Percentiles rank a stretch among this genome's conserved stretches.
Evolutionary conservation across 2,797 vertebrate species (phyloP).

Genomic region (Pseudopleuronectes americanus): DNA sequence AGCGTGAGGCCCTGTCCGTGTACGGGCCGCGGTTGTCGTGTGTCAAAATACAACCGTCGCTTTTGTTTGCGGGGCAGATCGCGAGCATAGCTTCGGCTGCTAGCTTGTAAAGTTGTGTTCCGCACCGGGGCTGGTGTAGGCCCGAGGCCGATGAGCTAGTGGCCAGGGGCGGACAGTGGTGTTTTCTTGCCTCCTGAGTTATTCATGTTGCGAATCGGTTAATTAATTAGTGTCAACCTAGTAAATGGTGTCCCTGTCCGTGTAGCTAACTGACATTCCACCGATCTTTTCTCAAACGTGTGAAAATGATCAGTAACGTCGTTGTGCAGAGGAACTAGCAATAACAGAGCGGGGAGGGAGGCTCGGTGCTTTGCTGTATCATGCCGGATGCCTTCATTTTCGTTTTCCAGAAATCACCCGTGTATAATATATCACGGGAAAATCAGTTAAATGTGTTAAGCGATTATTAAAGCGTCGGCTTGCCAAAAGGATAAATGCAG

Average conservation of each 20-base stretch:
- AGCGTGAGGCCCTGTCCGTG: fast-evolving
- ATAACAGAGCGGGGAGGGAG: slow-evolving; percentile 9
- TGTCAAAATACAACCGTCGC: slow-evolving; percentile 40
- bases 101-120: slow-evolving; percentile 79
- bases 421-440: not conserved
- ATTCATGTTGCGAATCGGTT: slow-evolving; percentile 72
- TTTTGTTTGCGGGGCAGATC: slow-evolving; percentile 38
- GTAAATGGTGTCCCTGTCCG: slow-evolving; percentile 8
- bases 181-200: slow-evolving; percentile 71
- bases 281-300: not conserved
- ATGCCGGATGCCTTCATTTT: slow-evolving; percentile 62
- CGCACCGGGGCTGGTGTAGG: slow-evolving; percentile 63
- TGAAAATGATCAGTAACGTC: not conserved
- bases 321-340: slow-evolving; percentile 21
- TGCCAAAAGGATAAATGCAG: no score
- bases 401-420: not conserved
- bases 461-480: no score
- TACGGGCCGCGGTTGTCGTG: not conserved
- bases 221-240: slow-evolving; percentile 54
- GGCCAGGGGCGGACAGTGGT: slow-evolving; percentile 46
- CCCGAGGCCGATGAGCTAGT: slow-evolving; percentile 66
- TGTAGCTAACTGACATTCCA: slow-evolving; percentile 7
- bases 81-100: slow-evolving; percentile 50
- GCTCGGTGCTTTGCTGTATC: slow-evolving; percentile 67
- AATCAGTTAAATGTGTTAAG: no score